Percentiles rank a stretch among this genome's conserved stretches.
These are phyloP conservation scores for Eilema depressum DNA, from an alignment of 2,888 invertebrate species.

Conservation along the genomic window DNA sequence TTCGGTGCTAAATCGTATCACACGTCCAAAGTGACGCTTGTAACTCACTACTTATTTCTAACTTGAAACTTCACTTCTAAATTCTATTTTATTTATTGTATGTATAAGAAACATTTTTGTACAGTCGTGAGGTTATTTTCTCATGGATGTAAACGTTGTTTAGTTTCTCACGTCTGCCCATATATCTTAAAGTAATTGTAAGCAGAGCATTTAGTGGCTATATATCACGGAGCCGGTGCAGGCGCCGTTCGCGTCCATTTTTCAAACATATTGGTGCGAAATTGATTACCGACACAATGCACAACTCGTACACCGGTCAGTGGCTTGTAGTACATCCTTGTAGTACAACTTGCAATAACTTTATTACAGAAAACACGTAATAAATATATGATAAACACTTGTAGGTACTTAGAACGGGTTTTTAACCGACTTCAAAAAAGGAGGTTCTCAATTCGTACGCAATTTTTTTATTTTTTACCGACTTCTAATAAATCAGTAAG, in stretches of 20 bases:
- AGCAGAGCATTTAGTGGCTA: slow-evolving; percentile 67
- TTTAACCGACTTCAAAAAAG: no score
- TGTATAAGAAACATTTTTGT: slow-evolving; percentile 9
- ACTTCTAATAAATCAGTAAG: no score
- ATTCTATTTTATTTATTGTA: slow-evolving; percentile 12
- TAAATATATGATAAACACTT: neutral
- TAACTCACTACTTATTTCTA: slow-evolving; percentile 44
- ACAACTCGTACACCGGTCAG: slow-evolving; percentile 42
- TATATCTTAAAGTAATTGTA: slow-evolving; percentile 69
- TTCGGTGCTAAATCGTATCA: slow-evolving; percentile 77
- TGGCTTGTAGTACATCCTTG: slow-evolving; percentile 34
- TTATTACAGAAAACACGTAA: slow-evolving; percentile 11
- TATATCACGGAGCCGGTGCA: slow-evolving; percentile 66
- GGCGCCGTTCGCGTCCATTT: slow-evolving; percentile 65
- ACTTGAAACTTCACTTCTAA: slow-evolving; percentile 7
- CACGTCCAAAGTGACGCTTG: slow-evolving; percentile 61
- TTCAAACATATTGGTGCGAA: slow-evolving; percentile 70
- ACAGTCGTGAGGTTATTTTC: slow-evolving; percentile 12
- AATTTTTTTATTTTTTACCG: no score
- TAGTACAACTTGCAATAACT: slow-evolving; percentile 19
- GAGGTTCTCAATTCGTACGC: no score
- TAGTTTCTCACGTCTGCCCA: slow-evolving; percentile 62
- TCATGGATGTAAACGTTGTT: slow-evolving; percentile 31
- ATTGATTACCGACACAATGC: slow-evolving; percentile 66
- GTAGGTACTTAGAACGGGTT: no score